Evolutionary conservation across 2,113 vertebrate species (phyloP).

Genomic region (Scophthalmus maximus): DNA sequence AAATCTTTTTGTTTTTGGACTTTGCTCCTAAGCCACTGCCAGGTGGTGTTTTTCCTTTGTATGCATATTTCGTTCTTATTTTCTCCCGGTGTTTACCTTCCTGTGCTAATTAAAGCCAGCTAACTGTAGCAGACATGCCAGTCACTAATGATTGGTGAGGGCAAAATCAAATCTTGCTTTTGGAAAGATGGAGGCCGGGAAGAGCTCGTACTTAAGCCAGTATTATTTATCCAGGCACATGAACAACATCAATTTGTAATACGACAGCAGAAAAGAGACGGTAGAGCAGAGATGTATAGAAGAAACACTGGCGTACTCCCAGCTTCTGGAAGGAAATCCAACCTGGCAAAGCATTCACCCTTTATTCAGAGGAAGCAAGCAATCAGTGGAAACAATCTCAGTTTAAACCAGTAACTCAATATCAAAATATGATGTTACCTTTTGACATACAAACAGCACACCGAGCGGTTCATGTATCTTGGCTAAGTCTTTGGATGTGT

Average conservation of each 20-base stretch:
- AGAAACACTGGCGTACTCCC: conserved; percentile 4
- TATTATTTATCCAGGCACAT: conserved; percentile 3
- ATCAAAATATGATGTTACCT: conserved; percentile 55
- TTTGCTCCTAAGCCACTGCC: not conserved
- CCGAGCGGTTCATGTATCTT: conserved; percentile 50
- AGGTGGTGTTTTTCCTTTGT: too few species aligned
- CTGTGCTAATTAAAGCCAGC: too few species aligned
- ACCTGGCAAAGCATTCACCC: conserved; percentile 3
- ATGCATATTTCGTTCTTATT: not conserved
- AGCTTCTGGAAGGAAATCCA: conserved; percentile 2
- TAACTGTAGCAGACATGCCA: not conserved
- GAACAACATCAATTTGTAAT: conserved; percentile 10
- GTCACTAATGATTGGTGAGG: conserved; percentile 1
- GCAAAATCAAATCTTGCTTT: not conserved
- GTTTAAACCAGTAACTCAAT: conserved; percentile 52
- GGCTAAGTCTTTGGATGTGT: conserved; percentile 49
- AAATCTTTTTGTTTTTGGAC: not conserved
- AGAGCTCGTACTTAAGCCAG: not conserved
- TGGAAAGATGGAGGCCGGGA: too few species aligned
- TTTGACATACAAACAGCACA: conserved; percentile 44
- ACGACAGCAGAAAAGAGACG: not conserved
- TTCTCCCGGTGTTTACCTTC: not conserved
- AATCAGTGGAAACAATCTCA: conserved; percentile 41
- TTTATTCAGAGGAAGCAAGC: conserved; percentile 40
- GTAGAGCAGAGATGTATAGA: not conserved